phyloP scores from a whole-genome alignment of 2,797 vertebrate species.

The Gymnodraco acuticeps region DNA sequence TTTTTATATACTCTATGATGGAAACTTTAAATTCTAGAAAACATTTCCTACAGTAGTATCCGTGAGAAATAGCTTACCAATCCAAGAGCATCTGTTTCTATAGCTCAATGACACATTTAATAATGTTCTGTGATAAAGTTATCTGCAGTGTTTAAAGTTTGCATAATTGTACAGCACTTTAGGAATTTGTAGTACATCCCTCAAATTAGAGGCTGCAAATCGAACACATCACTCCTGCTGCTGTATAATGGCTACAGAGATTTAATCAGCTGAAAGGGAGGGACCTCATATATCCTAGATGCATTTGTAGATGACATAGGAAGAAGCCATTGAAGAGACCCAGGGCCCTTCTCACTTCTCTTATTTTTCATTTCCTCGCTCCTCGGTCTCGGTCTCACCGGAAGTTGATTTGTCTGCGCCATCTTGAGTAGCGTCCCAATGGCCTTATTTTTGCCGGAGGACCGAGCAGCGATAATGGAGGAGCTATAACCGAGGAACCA shows the following conservation, averaged over 20 bases:
- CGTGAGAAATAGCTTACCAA: not conserved
- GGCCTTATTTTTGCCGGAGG: too few species aligned
- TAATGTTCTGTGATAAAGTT: conserved; percentile 26
- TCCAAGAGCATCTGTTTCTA: not conserved
- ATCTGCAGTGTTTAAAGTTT: conserved; percentile 42
- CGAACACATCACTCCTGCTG: conserved; percentile 43
- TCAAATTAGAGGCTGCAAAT: conserved; percentile 45
- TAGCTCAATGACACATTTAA: not conserved
- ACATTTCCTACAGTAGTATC: not conserved
- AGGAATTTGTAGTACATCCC: conserved; percentile 40
- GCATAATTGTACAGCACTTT: conserved; percentile 43
- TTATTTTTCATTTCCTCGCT: too few species aligned
- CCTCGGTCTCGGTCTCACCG: too few species aligned
- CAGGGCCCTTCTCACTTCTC: too few species aligned
- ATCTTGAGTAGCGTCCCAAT: too few species aligned
- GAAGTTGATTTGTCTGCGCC: too few species aligned
- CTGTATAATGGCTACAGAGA: conserved; percentile 42
- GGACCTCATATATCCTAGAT: conserved; percentile 28
- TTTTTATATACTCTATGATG: too few species aligned
- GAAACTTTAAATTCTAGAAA: not conserved
- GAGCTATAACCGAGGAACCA: too few species aligned
- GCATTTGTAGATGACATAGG: conserved; percentile 12
- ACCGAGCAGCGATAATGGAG: too few species aligned
- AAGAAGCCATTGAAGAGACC: conserved; percentile 19
- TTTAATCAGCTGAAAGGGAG: conserved; percentile 51